phyloP scores from a whole-genome alignment of 2,888 invertebrate species.

The Conops quadrifasciatus region DNA sequence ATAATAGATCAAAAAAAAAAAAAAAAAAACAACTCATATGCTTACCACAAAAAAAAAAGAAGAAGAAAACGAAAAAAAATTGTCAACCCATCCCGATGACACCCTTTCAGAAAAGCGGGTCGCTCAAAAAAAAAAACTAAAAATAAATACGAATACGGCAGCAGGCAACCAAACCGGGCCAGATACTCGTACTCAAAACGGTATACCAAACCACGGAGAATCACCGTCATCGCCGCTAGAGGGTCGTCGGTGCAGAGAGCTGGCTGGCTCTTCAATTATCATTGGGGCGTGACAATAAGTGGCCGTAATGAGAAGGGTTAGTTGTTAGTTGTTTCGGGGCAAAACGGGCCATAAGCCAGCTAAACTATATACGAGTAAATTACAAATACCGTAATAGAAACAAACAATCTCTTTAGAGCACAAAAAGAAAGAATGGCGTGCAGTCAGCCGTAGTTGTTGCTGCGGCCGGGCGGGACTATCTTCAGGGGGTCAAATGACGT shows the following conservation, averaged over 20 bases:
- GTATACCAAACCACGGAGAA: slow-evolving; percentile 17
- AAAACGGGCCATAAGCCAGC: background rate
- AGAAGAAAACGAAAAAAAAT: slow-evolving; percentile 17
- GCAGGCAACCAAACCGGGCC: background rate
- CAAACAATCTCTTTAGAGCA: no score
- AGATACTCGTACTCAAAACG: slow-evolving; percentile 10
- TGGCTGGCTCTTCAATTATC: slow-evolving; percentile 56
- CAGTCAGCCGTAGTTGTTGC: background rate
- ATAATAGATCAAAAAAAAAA: background rate
- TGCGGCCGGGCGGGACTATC: background rate
- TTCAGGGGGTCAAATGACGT: no score
- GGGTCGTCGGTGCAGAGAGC: background rate
- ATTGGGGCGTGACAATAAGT: slow-evolving; percentile 59
- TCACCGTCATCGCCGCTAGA: background rate
- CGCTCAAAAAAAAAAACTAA: slow-evolving; percentile 21
- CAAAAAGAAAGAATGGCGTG: no score
- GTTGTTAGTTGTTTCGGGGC: background rate
- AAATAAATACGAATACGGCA: no score
- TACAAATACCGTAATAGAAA: background rate
- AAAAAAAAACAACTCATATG: background rate
- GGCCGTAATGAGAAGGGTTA: slow-evolving; percentile 49
- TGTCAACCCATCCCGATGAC: slow-evolving; percentile 34
- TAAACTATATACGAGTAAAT: no score
- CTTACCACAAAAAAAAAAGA: background rate
- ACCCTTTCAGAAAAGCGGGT: slow-evolving; percentile 27